phyloP scores from a whole-genome alignment of 2,888 invertebrate species.

The Phasia obesa region DNA sequence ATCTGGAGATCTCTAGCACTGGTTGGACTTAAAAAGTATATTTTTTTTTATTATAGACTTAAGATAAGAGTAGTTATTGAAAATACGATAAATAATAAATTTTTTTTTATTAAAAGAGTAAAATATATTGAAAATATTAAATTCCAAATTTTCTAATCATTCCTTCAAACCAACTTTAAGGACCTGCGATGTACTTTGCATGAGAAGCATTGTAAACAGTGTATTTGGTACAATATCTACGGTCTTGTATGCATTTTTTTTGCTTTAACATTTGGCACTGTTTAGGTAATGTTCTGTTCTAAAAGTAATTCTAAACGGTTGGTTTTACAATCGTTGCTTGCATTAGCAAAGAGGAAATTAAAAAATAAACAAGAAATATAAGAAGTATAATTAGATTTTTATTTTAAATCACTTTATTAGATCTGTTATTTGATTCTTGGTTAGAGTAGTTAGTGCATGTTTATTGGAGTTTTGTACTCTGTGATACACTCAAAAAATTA shows the following conservation, averaged over 20 bases:
- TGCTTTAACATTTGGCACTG: conserved; percentile 55
- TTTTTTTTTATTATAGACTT: too few relatives aligned
- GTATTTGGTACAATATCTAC: background rate
- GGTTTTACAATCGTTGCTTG: conserved; percentile 23
- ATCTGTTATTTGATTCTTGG: conserved; percentile 67
- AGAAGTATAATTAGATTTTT: conserved; percentile 70
- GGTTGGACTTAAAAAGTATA: too few relatives aligned
- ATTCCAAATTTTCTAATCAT: too few relatives aligned
- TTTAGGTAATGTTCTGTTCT: conserved; percentile 52
- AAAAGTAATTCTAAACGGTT: conserved; percentile 28
- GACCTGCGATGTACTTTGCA: too few relatives aligned
- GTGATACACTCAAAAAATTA: conserved; percentile 17
- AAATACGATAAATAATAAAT: too few relatives aligned
- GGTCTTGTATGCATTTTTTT: background rate
- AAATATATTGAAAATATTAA: too few relatives aligned
- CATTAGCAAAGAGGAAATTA: conserved; percentile 46
- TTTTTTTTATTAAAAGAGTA: too few relatives aligned
- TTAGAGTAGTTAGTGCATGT: conserved; percentile 39
- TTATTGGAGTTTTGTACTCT: conserved; percentile 1
- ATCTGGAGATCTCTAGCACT: too few relatives aligned
- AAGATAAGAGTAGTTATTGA: too few relatives aligned
- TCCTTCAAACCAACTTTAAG: too few relatives aligned
- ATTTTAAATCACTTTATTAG: conserved; percentile 70
- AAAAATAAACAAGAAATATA: conserved; percentile 56
- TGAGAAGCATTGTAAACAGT: conserved; percentile 32